Conservation (phyloP, 2,113 vertebrate species). For the Varanus komodoensis region DNA sequence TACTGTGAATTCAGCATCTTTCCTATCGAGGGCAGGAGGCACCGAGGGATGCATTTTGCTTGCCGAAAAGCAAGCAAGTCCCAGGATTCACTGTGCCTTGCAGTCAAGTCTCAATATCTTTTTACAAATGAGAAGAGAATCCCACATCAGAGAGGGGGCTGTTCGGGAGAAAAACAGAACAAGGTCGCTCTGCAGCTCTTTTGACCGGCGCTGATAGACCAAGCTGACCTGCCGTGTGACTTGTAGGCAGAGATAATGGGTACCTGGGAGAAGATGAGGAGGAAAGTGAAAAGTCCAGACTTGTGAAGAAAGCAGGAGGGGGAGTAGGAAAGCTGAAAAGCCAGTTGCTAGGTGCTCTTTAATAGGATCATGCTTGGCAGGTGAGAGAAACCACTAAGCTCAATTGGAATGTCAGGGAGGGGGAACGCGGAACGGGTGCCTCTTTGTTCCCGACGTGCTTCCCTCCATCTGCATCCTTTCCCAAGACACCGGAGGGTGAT, state of each 20-base stretch:
- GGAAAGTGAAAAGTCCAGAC: neutral
- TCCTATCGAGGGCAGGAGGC: neutral
- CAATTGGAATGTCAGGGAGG: neutral
- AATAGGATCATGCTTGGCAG: neutral
- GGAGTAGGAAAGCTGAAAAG: neutral
- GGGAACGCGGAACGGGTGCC: neutral
- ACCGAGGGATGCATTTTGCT: neutral
- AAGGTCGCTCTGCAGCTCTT: neutral
- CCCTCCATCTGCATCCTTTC: rapidly evolving
- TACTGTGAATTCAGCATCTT: neutral
- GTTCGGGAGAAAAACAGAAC: neutral
- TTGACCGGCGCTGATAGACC: neutral
- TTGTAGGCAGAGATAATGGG: conserved; percentile 24
- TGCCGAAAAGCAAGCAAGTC: neutral
- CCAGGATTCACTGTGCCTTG: conserved; percentile 22
- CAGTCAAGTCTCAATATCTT: neutral
- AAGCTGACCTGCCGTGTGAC: neutral
- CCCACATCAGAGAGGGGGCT: neutral
- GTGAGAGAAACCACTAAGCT: neutral
- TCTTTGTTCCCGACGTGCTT: neutral
- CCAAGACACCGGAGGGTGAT: neutral
- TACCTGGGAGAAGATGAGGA: rapidly evolving
- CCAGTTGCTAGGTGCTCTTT: rapidly evolving
- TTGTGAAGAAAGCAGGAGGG: neutral
- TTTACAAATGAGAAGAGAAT: neutral